Base-by-base conservation (phyloP, 2,113 vertebrate species). In the Miniopterus natalensis region DNA sequence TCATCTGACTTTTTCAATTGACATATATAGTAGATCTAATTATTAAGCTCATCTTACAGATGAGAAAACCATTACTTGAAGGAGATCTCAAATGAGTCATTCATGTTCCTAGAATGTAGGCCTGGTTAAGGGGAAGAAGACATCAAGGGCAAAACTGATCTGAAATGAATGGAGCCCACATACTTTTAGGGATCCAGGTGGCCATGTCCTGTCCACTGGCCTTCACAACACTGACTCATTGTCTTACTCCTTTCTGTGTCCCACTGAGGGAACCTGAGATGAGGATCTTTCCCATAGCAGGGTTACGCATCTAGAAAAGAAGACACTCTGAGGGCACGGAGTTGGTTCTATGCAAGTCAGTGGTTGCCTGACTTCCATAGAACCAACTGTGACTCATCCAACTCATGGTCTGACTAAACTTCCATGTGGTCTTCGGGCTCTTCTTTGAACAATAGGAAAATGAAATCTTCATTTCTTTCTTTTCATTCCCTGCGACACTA, bases 211-310 rank as follows among this genome's bases (percentile, higher is more conserved):
- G 12, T 65, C 23, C 4, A 4, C 66, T 79, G 13, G 45, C 11
- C 59, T 73, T 59, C 65, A 42, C 18, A 55, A 23, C 42, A 68
- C 23, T 49, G 53, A 53, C 14, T 53, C 40, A 36, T 6, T 1
- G 20, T 12, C 27, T 53, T n/a, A 23, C 1, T 6, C 1, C 25
- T 80, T 71, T 53, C 18, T 47, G 31, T 29, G 49, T 66, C 23
- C 61, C 53, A 45, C 11, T 5, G 5, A n/a, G 12, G 3, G 6
- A 20, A 63, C 23, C 25, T 73, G 68, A 84, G 49, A 17, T 1
- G 1, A 83, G 11, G 27, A 6, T 1, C 1, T 49, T 0, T 0
- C 8, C 25, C 7, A 0, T 13, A 42, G 4, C 59, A 75, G 8
- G 18, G 17, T 42, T 20, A 53, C 71, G 25, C 31, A 45, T 31